Evolutionary conservation across 2,797 vertebrate species (phyloP).

Genomic region (Artibeus lituratus): DNA sequence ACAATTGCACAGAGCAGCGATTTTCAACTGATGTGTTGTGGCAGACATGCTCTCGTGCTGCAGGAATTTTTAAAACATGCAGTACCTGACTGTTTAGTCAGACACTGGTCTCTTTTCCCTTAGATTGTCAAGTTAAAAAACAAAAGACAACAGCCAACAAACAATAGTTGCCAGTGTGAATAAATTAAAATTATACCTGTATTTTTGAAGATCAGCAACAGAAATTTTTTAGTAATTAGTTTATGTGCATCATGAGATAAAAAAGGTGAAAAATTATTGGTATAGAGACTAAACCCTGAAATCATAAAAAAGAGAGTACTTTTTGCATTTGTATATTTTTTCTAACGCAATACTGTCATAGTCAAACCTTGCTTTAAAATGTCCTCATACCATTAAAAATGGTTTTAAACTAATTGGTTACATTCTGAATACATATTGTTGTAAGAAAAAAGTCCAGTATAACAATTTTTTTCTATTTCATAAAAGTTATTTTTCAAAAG

Average conservation of each 20-base stretch:
- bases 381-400: background rate
- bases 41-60: too few relatives aligned
- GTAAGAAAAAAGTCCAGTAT: background rate
- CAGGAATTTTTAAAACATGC: background rate
- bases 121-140: background rate
- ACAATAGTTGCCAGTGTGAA: background rate
- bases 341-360: background rate
- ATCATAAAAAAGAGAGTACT: background rate
- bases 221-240: background rate
- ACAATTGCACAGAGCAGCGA: background rate
- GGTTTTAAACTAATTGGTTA: background rate
- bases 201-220: background rate
- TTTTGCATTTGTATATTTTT: background rate
- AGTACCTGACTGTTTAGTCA: background rate
- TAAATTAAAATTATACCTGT: background rate
- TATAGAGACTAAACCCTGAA: background rate
- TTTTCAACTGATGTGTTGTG: background rate
- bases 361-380: background rate
- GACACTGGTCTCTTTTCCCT: background rate
- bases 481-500: background rate
- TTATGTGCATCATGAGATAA: background rate
- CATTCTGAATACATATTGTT: background rate
- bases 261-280: background rate
- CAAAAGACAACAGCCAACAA: background rate
- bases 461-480: background rate